A percentile compares a stretch with the other conserved stretches of the same genome.
Evolutionary conservation across 2,888 invertebrate species (phyloP).

Genomic region (Papilio protenor): DNA sequence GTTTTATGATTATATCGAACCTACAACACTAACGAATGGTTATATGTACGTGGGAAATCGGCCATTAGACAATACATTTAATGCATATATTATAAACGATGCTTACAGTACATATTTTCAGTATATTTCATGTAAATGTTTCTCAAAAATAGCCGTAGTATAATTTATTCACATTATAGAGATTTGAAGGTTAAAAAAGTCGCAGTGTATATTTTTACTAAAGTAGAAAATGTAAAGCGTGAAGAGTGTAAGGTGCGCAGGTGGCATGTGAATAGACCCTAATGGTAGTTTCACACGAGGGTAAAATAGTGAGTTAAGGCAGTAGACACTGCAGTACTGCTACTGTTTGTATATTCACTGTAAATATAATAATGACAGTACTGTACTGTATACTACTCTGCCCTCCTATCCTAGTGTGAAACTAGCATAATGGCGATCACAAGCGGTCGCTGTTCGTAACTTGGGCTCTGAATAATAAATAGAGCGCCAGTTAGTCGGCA

Average conservation of each 20-base stretch:
- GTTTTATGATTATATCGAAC: too few relatives aligned
- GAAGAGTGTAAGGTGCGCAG: constrained; percentile 23
- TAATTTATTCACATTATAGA: not conserved
- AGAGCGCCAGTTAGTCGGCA: constrained; percentile 56
- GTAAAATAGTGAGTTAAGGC: not conserved
- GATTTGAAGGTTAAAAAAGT: constrained; percentile 3
- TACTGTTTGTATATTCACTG: not conserved
- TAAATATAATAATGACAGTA: not conserved
- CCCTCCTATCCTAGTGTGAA: not conserved
- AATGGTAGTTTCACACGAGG: constrained; percentile 53
- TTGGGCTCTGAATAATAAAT: constrained; percentile 65
- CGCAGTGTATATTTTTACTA: constrained; percentile 1
- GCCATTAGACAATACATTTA: too few relatives aligned
- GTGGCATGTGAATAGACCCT: constrained; percentile 45
- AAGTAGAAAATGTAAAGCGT: constrained; percentile 14
- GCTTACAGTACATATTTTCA: not conserved
- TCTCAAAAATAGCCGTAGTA: not conserved
- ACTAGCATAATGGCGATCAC: constrained; percentile 49
- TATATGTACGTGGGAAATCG: too few relatives aligned
- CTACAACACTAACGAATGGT: too few relatives aligned
- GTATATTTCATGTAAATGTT: not conserved
- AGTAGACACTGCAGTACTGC: not conserved
- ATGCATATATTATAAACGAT: not conserved
- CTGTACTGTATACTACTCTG: not conserved
- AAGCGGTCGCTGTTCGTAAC: constrained; percentile 53